Base-by-base conservation (phyloP, 92 coral and sea anemone species). In the Bergia puertoricense region DNA sequence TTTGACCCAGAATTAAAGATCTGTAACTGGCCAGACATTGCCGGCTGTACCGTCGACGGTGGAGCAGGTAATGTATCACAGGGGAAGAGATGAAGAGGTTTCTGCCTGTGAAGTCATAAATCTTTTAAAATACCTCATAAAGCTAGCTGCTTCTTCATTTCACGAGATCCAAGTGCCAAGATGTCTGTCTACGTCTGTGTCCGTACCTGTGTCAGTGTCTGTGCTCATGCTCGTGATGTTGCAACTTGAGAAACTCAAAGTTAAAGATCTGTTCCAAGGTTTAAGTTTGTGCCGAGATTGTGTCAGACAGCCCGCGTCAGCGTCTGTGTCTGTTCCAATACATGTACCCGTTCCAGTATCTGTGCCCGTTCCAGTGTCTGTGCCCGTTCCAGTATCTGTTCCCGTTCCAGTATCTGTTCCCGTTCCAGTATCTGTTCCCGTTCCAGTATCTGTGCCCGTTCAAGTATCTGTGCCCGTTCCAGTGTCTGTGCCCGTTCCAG, bases 51-150 rank as follows among this genome's bases (percentile, higher is more conserved):
- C 39, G 68, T 40, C 20, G 14, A 54, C 3, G 73, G 68, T 57
- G 72, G 73, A 80, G 23, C 72, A 54, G 85, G 85, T 80, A 80
- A 80, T 75, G 57, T 51, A 51, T 9, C 8, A 9, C 10, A 15
- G 57, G 57, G 57, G 14, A 9, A 9, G 57, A 2, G 15, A 2
- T 10, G 57, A 9, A 30, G 57, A 8, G 15, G 57, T 51, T 51
- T 51, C 57, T 51, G 1, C 57, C 1, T 51, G 15, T 51, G 0
- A 0, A 9, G 14, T 30, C 57, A 51, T 7, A 51, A 9, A 0
- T 51, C 10, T 51, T 10, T 2, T 8, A 30, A 30, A 30, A 30
- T 51, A 51, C 8, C 14, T 51, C 57, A 15, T 51, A 50, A 50
- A 50, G 30, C 56, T 13, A 50, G 11, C 56, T 50, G 56, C 56